A percentile compares a stretch with the other conserved stretches of the same genome.
Evolutionary conservation across 2,797 vertebrate genomes (phyloP).

Genomic region (Notolabrus celidotus): DNA sequence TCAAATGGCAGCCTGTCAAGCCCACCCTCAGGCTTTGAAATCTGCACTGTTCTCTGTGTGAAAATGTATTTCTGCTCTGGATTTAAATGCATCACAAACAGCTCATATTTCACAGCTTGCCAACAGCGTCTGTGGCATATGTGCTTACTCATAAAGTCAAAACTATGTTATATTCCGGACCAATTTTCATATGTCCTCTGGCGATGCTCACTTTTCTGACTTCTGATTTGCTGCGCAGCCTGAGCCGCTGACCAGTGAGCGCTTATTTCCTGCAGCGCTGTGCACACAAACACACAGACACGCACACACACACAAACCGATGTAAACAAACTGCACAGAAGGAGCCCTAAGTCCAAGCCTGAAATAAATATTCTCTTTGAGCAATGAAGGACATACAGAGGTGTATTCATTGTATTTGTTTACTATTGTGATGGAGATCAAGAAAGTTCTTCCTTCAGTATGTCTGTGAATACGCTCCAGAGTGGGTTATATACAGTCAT

Average conservation of each 20-base stretch:
- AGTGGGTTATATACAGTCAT: too few species aligned
- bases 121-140: constrained; percentile 53
- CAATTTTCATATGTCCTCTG: constrained; percentile 44
- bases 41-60: constrained; percentile 49
- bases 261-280: constrained; percentile 17
- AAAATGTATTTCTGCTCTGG: constrained; percentile 59
- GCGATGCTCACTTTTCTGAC: constrained; percentile 24
- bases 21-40: constrained; percentile 53
- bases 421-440: constrained; percentile 3
- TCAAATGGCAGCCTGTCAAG: constrained; percentile 58
- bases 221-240: constrained; percentile 13
- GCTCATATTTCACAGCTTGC: constrained; percentile 56
- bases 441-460: not conserved
- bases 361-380: constrained; percentile 17
- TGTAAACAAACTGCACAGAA: constrained; percentile 9
- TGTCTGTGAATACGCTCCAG: not conserved
- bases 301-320: not conserved
- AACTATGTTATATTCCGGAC: constrained; percentile 38
- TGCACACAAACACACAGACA: not conserved
- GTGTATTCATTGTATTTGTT: not conserved
- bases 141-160: constrained; percentile 59
- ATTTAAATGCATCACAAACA: constrained; percentile 62
- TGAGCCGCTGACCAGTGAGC: constrained; percentile 36
- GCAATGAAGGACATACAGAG: not conserved
- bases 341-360: constrained; percentile 5